Percentiles rank a stretch among this genome's conserved stretches.
Conservation (phyloP, 2,888 invertebrate genomes). For the Aspidiotus rigidus region DNA sequence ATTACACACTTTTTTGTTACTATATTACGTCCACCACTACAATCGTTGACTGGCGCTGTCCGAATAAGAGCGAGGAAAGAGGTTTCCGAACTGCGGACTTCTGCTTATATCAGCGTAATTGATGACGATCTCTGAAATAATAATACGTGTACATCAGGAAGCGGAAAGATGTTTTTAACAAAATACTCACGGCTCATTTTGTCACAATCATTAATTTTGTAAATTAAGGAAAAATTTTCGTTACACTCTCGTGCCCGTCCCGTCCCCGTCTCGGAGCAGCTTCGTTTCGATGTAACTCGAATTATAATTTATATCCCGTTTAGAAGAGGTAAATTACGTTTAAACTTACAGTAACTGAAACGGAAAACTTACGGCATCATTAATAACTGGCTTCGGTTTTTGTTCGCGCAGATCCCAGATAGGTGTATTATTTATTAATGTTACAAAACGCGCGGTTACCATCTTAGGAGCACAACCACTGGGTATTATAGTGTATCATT, state of each 20-base stretch:
- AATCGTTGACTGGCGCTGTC: too few relatives aligned
- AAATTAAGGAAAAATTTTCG: slow-evolving; percentile 29
- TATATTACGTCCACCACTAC: too few relatives aligned
- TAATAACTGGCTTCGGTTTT: slow-evolving; percentile 28
- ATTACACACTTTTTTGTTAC: too few relatives aligned
- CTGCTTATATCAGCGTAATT: too few relatives aligned
- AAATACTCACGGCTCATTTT: slow-evolving; percentile 20
- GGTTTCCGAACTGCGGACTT: too few relatives aligned
- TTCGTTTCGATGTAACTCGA: slow-evolving; percentile 23
- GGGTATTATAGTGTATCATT: slow-evolving; percentile 30
- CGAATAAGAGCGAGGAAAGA: too few relatives aligned
- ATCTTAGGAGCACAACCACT: slow-evolving; percentile 28
- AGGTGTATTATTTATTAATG: slow-evolving; percentile 32
- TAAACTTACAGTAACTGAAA: slow-evolving; percentile 22
- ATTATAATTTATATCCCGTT: slow-evolving; percentile 30
- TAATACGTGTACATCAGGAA: too few relatives aligned
- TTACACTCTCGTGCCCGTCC: neutral
- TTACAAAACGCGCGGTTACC: slow-evolving; percentile 26
- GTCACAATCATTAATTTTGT: slow-evolving; percentile 29
- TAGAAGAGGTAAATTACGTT: slow-evolving; percentile 25
- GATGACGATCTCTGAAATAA: too few relatives aligned
- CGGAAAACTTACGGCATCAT: slow-evolving; percentile 29
- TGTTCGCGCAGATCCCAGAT: slow-evolving; percentile 21
- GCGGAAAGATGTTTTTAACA: neutral
- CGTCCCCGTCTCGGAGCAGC: neutral